Evolutionary conservation across 2,888 invertebrate genomes (phyloP).

Genomic region (Biston stratarius): DNA sequence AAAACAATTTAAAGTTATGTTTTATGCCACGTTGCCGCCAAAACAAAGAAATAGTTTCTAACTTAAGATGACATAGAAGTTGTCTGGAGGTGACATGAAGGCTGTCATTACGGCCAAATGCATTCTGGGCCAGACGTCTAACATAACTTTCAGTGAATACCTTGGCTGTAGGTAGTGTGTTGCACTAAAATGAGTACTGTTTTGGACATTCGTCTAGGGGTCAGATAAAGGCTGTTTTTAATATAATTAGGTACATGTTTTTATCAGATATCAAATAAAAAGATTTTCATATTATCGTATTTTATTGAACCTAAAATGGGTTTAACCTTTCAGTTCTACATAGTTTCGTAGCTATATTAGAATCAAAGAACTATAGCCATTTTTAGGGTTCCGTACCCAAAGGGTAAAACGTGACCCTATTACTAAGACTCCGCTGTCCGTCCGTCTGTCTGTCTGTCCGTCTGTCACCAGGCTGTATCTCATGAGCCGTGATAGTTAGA

Average conservation of each 20-base stretch:
- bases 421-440: too few species aligned
- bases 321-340: too few species aligned
- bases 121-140: constrained; percentile 37
- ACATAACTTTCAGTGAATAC: constrained; percentile 16
- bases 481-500: too few species aligned
- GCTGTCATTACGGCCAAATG: constrained; percentile 42
- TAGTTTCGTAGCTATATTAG: too few species aligned
- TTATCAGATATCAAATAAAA: neutral
- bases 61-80: constrained; percentile 23
- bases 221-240: constrained; percentile 15
- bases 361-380: neutral
- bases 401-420: too few species aligned
- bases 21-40: neutral
- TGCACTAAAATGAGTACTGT: constrained; percentile 24
- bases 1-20: neutral
- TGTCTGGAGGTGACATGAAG: constrained; percentile 45
- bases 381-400: too few species aligned
- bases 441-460: too few species aligned
- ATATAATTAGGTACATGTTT: too few species aligned
- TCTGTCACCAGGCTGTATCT: too few species aligned
- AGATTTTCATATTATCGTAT: neutral
- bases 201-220: constrained; percentile 20
- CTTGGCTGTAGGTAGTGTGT: constrained; percentile 17
- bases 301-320: too few species aligned
- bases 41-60: neutral